Evolutionary conservation across 2,113 vertebrate species (phyloP).

Genomic region (Dendrocopos noguchii): DNA sequence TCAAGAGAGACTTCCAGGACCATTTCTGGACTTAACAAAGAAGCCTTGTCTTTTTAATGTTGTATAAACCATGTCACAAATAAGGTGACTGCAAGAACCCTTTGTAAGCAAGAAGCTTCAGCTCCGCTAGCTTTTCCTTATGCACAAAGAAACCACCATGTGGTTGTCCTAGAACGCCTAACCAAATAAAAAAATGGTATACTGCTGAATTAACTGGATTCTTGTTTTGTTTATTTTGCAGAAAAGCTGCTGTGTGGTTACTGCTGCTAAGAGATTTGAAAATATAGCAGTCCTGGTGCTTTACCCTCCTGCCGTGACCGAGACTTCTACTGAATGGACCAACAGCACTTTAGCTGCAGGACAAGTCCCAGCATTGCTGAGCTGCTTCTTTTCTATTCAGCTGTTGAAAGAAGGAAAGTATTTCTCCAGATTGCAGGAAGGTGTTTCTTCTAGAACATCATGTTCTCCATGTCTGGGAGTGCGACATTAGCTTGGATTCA

Average conservation of each 20-base stretch:
- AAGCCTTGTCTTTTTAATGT: slow-evolving; percentile 28
- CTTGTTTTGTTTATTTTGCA: slow-evolving; percentile 79
- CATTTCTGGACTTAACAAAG: slow-evolving; percentile 30
- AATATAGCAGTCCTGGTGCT: slow-evolving; percentile 78
- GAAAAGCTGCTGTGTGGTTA: slow-evolving; percentile 79
- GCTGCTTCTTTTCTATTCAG: slow-evolving; percentile 46
- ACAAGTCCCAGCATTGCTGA: slow-evolving; percentile 20
- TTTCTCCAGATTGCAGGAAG: neutral
- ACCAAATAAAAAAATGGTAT: slow-evolving; percentile 67
- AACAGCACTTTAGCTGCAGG: slow-evolving; percentile 74
- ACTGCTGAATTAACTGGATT: slow-evolving; percentile 76
- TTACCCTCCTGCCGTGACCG: slow-evolving; percentile 59
- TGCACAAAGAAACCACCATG: slow-evolving; percentile 46
- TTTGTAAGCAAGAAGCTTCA: slow-evolving; percentile 38
- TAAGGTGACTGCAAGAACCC: neutral
- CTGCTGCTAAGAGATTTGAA: slow-evolving; percentile 76
- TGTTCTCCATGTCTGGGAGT: neutral
- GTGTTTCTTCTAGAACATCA: neutral
- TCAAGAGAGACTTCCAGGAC: neutral
- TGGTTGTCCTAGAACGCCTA: slow-evolving; percentile 63
- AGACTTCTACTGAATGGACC: slow-evolving; percentile 77
- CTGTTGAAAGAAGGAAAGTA: slow-evolving; percentile 27
- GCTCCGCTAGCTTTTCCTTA: neutral
- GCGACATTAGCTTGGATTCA: neutral
- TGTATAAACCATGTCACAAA: slow-evolving; percentile 3